Evolutionary conservation across 1,140 invertebrate genomes (phyloP).

Genomic region (Halesus radiatus): DNA sequence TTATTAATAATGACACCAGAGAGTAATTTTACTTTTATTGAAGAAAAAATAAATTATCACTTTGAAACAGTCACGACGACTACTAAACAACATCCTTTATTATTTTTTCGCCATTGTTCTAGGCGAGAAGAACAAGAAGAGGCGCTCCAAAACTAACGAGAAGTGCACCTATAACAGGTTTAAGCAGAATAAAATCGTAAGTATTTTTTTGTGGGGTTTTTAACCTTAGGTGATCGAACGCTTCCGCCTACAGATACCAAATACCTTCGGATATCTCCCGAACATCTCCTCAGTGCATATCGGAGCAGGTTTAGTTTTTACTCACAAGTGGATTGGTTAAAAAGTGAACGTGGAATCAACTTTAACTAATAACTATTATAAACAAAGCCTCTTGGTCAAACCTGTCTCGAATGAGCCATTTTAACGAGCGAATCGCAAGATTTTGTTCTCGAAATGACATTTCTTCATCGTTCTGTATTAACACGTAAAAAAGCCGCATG

Average conservation of each 20-base stretch:
- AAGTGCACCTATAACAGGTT: conserved; percentile 42
- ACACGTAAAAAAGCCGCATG: no score
- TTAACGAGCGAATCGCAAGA: background rate
- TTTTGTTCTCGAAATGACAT: no score
- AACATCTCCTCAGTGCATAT: background rate
- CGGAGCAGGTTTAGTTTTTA: background rate
- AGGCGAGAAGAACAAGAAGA: background rate
- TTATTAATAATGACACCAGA: no score
- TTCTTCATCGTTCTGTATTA: no score
- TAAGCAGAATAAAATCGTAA: conserved; percentile 55
- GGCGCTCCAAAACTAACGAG: background rate
- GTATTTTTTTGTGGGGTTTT: conserved; percentile 53
- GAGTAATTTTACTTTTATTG: no score
- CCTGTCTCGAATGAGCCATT: background rate
- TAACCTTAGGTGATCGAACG: conserved; percentile 47
- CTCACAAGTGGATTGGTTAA: background rate
- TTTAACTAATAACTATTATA: background rate
- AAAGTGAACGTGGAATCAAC: conserved; percentile 23
- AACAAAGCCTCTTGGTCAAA: conserved; percentile 14
- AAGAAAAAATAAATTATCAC: no score
- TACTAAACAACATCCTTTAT: background rate
- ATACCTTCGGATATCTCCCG: conserved; percentile 12
- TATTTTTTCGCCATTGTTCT: background rate
- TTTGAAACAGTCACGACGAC: no score
- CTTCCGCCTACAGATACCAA: conserved; percentile 36